These are phyloP conservation scores for Rhinoraja longicauda DNA, from an alignment of 2,797 vertebrate species.

Conservation along the genomic window DNA sequence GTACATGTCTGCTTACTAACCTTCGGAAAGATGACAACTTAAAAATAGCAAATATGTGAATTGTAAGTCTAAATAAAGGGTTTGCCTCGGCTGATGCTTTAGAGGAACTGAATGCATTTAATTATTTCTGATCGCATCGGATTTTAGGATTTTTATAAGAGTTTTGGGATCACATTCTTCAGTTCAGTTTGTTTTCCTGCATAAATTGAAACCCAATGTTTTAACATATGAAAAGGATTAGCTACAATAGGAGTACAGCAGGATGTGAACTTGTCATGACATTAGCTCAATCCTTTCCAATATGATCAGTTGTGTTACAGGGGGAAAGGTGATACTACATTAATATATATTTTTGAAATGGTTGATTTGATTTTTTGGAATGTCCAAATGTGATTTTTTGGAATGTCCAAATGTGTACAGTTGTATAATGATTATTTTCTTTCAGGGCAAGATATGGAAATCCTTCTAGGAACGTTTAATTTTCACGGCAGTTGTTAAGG, in stretches of 20 bases:
- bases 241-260: not conserved
- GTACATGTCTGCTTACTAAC: not conserved
- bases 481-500: not conserved
- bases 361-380: not conserved
- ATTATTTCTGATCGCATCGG: not conserved
- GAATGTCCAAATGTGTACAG: not conserved
- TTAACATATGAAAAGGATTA: constrained; percentile 1
- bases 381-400: not conserved
- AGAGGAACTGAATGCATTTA: not conserved
- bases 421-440: not conserved
- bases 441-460: not conserved
- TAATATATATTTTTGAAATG: not conserved
- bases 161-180: constrained; percentile 20
- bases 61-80: not conserved
- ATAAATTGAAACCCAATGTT: constrained; percentile 1
- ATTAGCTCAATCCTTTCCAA: not conserved
- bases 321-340: not conserved
- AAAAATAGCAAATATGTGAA: not conserved
- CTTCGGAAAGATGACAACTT: not conserved
- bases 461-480: not conserved
- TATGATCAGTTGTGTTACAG: not conserved
- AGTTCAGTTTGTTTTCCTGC: constrained; percentile 21
- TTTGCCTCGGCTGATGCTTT: not conserved
- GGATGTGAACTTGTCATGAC: not conserved
- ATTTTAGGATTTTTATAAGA: constrained; percentile 7